phyloP scores from a whole-genome alignment of 2,113 vertebrate genomes.

The Gasterosteus aculeatus region DNA sequence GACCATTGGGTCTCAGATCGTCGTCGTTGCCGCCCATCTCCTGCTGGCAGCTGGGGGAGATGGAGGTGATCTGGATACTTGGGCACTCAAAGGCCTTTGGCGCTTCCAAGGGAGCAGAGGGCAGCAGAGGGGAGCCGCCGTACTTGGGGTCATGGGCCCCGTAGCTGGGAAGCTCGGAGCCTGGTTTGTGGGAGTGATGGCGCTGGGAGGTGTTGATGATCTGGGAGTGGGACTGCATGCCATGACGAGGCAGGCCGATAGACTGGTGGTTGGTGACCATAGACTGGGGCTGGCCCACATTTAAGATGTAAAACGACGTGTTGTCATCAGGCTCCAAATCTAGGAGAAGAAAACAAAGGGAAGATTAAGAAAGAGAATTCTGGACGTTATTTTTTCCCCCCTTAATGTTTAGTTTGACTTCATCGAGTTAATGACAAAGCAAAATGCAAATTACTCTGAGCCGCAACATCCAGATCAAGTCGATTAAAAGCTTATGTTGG shows the following conservation, averaged over 20 bases:
- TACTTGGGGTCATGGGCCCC: slow-evolving; percentile 88
- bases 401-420: background rate
- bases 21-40: slow-evolving; percentile 90
- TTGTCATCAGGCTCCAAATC: slow-evolving; percentile 95
- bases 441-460: background rate
- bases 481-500: background rate
- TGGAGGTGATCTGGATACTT: slow-evolving; percentile 98
- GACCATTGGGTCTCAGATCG: slow-evolving; percentile 87
- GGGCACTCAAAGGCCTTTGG: slow-evolving; percentile 97
- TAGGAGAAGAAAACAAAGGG: slow-evolving; percentile 59
- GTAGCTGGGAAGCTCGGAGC: slow-evolving; percentile 83
- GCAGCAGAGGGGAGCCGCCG: slow-evolving; percentile 74
- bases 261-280: slow-evolving; percentile 87
- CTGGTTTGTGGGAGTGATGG: slow-evolving; percentile 87
- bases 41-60: slow-evolving; percentile 97
- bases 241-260: slow-evolving; percentile 89
- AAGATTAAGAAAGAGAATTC: slow-evolving; percentile 12
- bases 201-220: slow-evolving; percentile 86
- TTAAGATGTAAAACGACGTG: slow-evolving; percentile 95
- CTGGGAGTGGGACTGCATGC: slow-evolving; percentile 88
- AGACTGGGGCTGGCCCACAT: slow-evolving; percentile 90
- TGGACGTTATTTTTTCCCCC: background rate
- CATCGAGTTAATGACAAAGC: background rate
- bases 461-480: background rate
- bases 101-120: slow-evolving; percentile 80